A percentile compares a stretch with the other conserved stretches of the same genome.
These are phyloP conservation scores for Tragopan temminckii DNA, from an alignment of 2,797 vertebrate species.

Conservation along the genomic window DNA sequence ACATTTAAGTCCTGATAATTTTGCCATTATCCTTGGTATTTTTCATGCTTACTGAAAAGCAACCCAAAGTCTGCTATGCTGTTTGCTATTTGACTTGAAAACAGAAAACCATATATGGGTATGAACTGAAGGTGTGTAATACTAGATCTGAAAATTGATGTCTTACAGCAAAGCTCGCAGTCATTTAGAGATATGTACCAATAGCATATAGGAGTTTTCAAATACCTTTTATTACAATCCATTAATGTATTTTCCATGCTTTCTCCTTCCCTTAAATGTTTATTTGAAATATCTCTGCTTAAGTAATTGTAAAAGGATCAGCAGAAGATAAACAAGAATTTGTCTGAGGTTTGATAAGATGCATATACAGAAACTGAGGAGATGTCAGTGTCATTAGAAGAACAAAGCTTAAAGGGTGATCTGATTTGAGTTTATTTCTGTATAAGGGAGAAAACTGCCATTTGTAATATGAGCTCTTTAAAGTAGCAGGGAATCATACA, in stretches of 20 bases:
- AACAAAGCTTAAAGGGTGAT: background rate
- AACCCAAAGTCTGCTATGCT: background rate
- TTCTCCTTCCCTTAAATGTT: background rate
- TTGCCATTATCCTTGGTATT: background rate
- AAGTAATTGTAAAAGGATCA: background rate
- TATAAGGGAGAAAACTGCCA: slow-evolving; percentile 1
- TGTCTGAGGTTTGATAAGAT: background rate
- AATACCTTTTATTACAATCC: background rate
- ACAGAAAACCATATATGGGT: background rate
- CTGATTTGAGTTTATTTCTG: background rate
- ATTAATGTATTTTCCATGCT: background rate
- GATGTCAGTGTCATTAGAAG: background rate
- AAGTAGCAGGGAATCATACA: background rate
- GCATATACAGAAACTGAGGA: background rate
- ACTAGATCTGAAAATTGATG: background rate
- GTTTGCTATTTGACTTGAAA: background rate
- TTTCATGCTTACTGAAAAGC: background rate
- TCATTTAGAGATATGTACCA: background rate
- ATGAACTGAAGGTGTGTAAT: background rate
- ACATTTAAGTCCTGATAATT: background rate
- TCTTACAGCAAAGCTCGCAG: background rate
- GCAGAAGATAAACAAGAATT: background rate
- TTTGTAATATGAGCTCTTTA: slow-evolving; percentile 1
- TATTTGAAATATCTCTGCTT: background rate
- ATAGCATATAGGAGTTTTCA: background rate